Conservation (phyloP, 1,140 invertebrate species). For the Agrypnia vestita region DNA sequence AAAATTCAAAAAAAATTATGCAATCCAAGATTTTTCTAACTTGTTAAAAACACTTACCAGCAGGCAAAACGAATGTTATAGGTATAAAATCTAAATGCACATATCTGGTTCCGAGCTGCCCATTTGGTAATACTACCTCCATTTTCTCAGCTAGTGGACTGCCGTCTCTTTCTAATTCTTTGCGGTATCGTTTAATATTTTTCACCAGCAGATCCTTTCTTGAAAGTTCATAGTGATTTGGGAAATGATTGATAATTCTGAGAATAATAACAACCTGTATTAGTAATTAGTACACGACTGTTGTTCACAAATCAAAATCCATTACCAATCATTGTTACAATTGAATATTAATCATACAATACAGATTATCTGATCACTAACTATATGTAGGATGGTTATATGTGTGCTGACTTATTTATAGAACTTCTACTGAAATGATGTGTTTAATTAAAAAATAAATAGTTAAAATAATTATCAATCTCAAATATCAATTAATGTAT, state of each 20-base stretch:
- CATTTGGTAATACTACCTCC: conserved; percentile 71
- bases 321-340: no score
- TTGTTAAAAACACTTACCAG: conserved; percentile 69
- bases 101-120: conserved; percentile 83
- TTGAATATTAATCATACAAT: no score
- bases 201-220: conserved; percentile 96
- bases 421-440: no score
- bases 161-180: conserved; percentile 92
- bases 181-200: conserved; percentile 95
- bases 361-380: no score
- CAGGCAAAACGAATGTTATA: conserved; percentile 93
- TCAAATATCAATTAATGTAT: not conserved
- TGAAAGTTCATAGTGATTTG: conserved; percentile 96
- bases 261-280: not conserved
- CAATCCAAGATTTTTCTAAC: not conserved
- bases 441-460: no score
- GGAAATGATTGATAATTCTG: conserved; percentile 90
- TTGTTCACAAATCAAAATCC: no score
- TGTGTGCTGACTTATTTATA: no score
- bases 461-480: not conserved
- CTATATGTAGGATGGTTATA: no score
- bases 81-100: conserved; percentile 92
- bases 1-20: no score
- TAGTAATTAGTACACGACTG: no score
- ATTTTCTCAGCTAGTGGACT: conserved; percentile 86